Conservation (phyloP, 2,113 vertebrate species). For the Cyanistes caeruleus region DNA sequence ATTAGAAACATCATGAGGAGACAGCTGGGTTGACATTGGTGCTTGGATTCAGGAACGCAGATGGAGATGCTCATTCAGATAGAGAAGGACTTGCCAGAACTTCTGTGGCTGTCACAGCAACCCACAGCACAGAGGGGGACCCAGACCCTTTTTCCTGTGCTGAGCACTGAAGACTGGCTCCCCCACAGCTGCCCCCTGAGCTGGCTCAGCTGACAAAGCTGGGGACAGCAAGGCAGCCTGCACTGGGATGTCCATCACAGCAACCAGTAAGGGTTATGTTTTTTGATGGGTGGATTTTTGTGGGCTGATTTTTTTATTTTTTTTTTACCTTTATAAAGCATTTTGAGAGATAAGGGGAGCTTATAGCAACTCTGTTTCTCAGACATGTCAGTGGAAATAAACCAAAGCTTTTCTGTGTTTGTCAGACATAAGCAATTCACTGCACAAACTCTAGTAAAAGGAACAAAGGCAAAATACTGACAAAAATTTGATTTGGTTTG, state of each 20-base stretch:
- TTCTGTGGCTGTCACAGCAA: not conserved
- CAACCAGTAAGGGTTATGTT: not conserved
- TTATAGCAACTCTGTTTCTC: not conserved
- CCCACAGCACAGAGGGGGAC: not conserved
- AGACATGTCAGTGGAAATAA: not conserved
- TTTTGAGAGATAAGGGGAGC: not conserved
- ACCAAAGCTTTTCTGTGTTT: not conserved
- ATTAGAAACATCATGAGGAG: not conserved
- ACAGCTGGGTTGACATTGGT: not conserved
- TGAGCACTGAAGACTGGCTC: not conserved
- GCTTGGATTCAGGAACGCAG: not conserved
- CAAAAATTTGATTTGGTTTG: not conserved
- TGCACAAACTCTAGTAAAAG: not conserved
- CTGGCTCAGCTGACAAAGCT: rapidly evolving
- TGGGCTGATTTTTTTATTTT: too few relatives aligned
- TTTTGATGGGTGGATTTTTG: not conserved
- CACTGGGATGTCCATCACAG: not conserved
- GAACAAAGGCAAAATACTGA: not conserved
- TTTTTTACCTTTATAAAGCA: not conserved
- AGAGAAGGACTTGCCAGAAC: not conserved
- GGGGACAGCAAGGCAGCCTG: not conserved
- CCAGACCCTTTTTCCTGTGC: too few relatives aligned
- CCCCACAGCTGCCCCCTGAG: not conserved
- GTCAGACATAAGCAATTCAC: not conserved
- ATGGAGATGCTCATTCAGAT: not conserved